Base-by-base conservation (phyloP, 2,888 invertebrate genomes). In the Pseudoips prasinana region DNA sequence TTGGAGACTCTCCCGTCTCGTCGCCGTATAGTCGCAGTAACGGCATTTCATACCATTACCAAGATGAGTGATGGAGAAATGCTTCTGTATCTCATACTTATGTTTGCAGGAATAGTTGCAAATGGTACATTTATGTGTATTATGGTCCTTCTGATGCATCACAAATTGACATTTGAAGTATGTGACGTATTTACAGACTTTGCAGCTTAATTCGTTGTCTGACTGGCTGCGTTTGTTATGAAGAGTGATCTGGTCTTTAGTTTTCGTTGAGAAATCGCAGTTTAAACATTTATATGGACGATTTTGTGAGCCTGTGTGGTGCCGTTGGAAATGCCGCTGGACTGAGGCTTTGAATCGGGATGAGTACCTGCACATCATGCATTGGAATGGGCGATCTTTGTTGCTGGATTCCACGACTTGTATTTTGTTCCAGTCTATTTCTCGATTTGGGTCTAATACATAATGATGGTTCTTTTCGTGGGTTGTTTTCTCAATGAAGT, bases 261-360 rank as follows among this genome's bases (percentile, higher is more conserved):
- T 84, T 59, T 83, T 83, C 0, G 83, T 80, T 0, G 74, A 67
- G 22, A 82, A 84, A 11, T 76, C 77, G 27, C 84, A 85, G 24
- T 80, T 77, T 0, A 64, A 31, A 25, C 84, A 85, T 33, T 75
- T 75, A 34, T 73, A 85, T 0, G 84, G 84, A 1, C 72, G 43
- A 8, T 67, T 68, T 0, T 71, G 46, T 7, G 25, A 33, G 0
- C 71, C 73, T 0, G 80, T 81, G 39, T 85, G 84, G 9, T 69
- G 75, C 1, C 84, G 42, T 39, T 81, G 83, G 7, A 63, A 84
- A 31, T 85, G 84, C 0, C 82, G 58, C 33, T 79, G 82, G 0
- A 85, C 82, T 0, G 79, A 71, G 0, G 83, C 79, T 29, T 84
- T 85, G 32, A 73, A 82, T 8, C 69, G 73, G 0, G 84, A 73